Evolutionary conservation across 2,888 invertebrate species (phyloP).

Genomic region (Malachius bipustulatus): DNA sequence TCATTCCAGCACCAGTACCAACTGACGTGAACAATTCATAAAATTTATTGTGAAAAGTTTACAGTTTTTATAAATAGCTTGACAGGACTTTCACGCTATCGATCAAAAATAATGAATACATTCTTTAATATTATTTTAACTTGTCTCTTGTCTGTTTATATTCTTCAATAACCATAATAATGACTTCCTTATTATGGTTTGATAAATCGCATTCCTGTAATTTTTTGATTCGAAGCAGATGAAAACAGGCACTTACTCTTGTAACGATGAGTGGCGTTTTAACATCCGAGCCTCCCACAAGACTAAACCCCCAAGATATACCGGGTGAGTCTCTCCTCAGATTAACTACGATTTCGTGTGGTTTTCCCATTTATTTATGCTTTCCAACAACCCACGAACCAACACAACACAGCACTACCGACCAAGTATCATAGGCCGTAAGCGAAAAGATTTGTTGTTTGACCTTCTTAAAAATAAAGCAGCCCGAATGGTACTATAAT

Average conservation of each 20-base stretch:
- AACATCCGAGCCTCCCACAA: constrained; percentile 78
- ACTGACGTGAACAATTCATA: too few species aligned
- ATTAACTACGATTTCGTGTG: constrained; percentile 64
- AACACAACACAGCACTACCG: constrained; percentile 12
- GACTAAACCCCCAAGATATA: constrained; percentile 76
- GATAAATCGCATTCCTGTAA: too few species aligned
- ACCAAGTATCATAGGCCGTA: constrained; percentile 19
- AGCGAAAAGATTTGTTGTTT: constrained; percentile 20
- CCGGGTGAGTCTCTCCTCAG: constrained; percentile 58
- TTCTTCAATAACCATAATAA: too few species aligned
- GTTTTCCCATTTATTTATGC: constrained; percentile 49
- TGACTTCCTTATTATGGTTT: too few species aligned
- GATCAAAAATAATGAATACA: too few species aligned
- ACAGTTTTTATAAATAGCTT: too few species aligned
- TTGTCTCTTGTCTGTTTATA: too few species aligned
- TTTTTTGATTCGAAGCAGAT: too few species aligned
- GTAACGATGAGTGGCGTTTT: constrained; percentile 80
- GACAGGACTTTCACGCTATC: too few species aligned
- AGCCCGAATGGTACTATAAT: constrained; percentile 7
- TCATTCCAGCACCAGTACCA: too few species aligned
- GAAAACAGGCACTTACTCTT: constrained; percentile 74
- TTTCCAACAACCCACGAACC: constrained; percentile 14
- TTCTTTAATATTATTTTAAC: too few species aligned
- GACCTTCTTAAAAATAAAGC: constrained; percentile 20
- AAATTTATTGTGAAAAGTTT: too few species aligned